Evolutionary conservation across 2,797 vertebrate species (phyloP).

Genomic region (Corythornis leucogaster): DNA sequence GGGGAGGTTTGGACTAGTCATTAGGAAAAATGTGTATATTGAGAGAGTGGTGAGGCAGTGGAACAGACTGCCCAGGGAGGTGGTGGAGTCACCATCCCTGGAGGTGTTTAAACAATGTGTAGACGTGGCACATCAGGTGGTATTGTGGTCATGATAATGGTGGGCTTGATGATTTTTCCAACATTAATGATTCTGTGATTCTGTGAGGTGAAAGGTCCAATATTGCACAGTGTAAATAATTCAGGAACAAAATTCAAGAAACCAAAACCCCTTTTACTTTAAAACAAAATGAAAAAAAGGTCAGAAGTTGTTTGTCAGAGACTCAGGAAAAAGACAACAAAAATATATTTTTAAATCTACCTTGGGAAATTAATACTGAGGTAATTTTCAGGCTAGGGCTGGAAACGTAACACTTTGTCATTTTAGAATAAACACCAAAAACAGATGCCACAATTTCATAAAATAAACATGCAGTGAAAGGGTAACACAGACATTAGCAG

Average conservation of each 20-base stretch:
- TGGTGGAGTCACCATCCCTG: no score
- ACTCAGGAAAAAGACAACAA: slow-evolving; percentile 49
- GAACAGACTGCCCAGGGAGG: no score
- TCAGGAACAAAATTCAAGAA: background rate
- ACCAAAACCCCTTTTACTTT: background rate
- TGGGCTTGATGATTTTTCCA: no score
- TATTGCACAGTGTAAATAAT: background rate
- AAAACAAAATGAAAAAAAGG: slow-evolving; percentile 22
- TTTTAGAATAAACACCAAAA: slow-evolving; percentile 77
- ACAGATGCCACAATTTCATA: slow-evolving; percentile 79
- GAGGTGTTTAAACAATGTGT: no score
- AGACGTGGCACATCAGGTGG: no score
- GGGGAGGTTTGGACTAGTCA: no score
- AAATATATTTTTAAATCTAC: slow-evolving; percentile 57
- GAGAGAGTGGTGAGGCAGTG: no score
- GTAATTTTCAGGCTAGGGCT: slow-evolving; percentile 63
- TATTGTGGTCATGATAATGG: no score
- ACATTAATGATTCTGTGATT: no score
- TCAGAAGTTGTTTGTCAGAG: slow-evolving; percentile 43
- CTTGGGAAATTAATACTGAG: slow-evolving; percentile 73
- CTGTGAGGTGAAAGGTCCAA: background rate
- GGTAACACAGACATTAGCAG: slow-evolving; percentile 78
- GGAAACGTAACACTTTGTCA: slow-evolving; percentile 67
- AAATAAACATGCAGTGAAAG: slow-evolving; percentile 84
- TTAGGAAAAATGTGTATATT: no score